Evolutionary conservation across 2,113 vertebrate genomes (phyloP), one percentile per base, ranked within the genome.

Genomic region (Girardinichthys multiradiatus): DNA sequence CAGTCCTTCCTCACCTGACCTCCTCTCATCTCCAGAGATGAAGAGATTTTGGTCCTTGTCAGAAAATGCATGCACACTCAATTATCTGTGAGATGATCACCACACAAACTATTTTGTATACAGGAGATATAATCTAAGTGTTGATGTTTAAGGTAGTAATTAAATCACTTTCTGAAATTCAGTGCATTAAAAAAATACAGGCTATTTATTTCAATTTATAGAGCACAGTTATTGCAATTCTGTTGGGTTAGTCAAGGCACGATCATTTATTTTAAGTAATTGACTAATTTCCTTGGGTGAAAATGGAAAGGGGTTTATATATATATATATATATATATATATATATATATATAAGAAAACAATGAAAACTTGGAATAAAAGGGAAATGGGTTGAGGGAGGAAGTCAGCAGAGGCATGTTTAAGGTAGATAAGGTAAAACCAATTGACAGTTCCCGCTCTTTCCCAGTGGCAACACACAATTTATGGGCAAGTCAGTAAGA

Each of bases 351-450:
- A 13, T n/a, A 58, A 39, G 62, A 66, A 79, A 89, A 89, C 84
- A 88, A 88, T 77, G 76, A 72, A 76, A 83, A 82, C 70, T 24
- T 29, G 76, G 51, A 70, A 77, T 73, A 61, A 77, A 86, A 88
- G 80, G 64, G 67, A 81, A 91, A 78, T 57, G 51, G 75, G 33
- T 82, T 80, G 80, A 80, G 70, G 76, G 85, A 82, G 84, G 70
- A 82, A 91, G 89, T 89, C 89, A 84, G 86, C 87, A 77, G 80
- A 89, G 83, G 89, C 88, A 86, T 93, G 92, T 91, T 91, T 86
- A 89, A 88, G 85, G 90, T 92, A 93, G 92, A 93, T 93, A 91
- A 91, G 90, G 89, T 87, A 84, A 90, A 89, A 85, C 90, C 87
- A 90, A 92, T 92, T 89, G 90, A 90, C 80, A n/a, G 69, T 87